Evolutionary conservation across 2,113 vertebrate species (phyloP).

Genomic region (Indri indri): DNA sequence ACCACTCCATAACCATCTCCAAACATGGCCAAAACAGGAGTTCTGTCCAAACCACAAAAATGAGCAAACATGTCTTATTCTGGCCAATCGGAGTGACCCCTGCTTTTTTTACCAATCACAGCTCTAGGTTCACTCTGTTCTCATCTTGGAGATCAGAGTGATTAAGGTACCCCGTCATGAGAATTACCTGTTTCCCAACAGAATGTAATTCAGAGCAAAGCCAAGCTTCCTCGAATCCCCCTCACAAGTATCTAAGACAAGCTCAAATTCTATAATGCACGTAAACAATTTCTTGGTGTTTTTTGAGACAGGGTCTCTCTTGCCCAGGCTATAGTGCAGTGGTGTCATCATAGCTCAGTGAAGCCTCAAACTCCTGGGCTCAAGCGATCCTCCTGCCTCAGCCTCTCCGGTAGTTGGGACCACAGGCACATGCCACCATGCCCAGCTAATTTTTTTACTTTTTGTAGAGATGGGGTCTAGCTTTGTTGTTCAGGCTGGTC

Average conservation of each 20-base stretch:
- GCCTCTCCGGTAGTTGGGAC: too few species aligned
- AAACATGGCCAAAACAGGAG: neutral
- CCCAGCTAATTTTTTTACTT: too few species aligned
- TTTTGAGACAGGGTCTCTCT: too few species aligned
- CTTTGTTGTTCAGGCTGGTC: too few species aligned
- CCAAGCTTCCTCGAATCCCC: neutral
- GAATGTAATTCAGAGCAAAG: neutral
- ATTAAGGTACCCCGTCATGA: neutral
- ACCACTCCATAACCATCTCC: neutral
- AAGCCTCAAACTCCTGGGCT: too few species aligned
- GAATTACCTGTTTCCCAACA: neutral
- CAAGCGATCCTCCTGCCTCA: too few species aligned
- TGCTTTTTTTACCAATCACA: neutral
- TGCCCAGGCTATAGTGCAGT: too few species aligned
- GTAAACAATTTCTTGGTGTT: neutral
- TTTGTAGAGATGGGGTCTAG: too few species aligned
- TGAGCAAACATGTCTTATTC: neutral
- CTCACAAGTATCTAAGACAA: neutral
- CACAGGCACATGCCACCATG: too few species aligned
- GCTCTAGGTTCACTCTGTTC: neutral
- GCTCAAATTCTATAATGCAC: too few species aligned
- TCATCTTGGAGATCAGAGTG: neutral
- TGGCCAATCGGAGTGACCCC: neutral
- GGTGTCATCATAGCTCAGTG: rapidly evolving
- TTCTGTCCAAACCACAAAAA: neutral